Base-by-base conservation (phyloP, 2,113 vertebrate species). In the Ursus arctos region DNA sequence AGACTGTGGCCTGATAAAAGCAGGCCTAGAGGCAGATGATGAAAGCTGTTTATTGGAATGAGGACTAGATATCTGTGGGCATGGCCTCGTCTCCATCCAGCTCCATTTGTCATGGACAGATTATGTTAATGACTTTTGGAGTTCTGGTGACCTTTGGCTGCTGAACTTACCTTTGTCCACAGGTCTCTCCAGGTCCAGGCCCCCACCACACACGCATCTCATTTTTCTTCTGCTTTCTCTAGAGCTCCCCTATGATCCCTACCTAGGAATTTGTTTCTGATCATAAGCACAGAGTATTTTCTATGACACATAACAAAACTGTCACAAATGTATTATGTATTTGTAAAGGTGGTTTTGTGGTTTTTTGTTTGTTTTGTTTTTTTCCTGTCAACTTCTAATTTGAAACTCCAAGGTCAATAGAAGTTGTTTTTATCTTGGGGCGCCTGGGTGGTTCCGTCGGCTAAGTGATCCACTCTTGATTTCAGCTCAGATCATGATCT, bases 21-120 rank as follows among this genome's bases (percentile, higher is more conserved):
- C 26, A 79, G 7, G 11, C 19, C 1, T 85, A 36, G 9, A n/a
- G 4, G 13, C 61, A 71, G 6, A 3, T 36, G 19, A 71, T 18
- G 5, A 86, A 65, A 86, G 51, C 10, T 33, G 33, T 11, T n/a
- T 19, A 2, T 49, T 4, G 7, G 26, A 80, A 26, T 33, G 5
- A 26, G 36, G 8, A 67, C 1, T 9, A 7, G 4, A 31, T 40
- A 61, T 11, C 4, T 71, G 26, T 51, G 19, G 40, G 2, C 0
- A 11, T 11, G 10, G 4, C 36, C 1, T 26, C 1, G 0, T 13
- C 1, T 79, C 24, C 33, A 19, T 0, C 0, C 2, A 33, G 6
- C 5, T 16, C 49, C 22, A 9, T 40, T 14, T 55, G 7, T 33
- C n/a, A 59, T 31, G 40, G 19, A 49, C 7, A 49, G 51, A 31